Conservation (phyloP, 2,113 vertebrate species). For the Saccopteryx bilineata region DNA sequence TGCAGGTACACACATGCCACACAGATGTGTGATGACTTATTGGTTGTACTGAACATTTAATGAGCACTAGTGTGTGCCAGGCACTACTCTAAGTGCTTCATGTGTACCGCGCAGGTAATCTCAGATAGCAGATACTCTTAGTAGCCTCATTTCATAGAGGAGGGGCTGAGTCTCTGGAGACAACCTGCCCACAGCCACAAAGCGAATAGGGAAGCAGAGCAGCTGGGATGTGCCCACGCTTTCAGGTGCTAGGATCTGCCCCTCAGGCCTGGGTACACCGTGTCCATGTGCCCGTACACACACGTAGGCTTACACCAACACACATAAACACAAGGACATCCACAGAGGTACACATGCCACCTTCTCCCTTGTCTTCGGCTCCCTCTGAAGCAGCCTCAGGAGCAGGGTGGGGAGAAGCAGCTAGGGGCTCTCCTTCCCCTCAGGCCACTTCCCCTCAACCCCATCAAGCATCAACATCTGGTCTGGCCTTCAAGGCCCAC, state of each 20-base stretch:
- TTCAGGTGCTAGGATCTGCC: not conserved
- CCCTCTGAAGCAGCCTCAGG: not conserved
- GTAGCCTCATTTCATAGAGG: not conserved
- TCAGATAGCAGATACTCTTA: fast-evolving
- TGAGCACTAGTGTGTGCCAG: not conserved
- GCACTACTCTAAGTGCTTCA: not conserved
- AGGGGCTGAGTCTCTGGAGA: not conserved
- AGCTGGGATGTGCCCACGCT: not conserved
- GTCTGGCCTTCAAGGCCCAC: not conserved
- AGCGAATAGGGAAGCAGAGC: not conserved
- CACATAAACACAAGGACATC: not conserved
- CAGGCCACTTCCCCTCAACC: too few relatives aligned
- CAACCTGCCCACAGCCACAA: not conserved
- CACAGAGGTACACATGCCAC: not conserved
- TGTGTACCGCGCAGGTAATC: not conserved
- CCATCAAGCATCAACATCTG: not conserved
- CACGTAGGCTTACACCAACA: not conserved
- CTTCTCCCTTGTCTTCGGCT: not conserved
- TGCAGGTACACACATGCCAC: not conserved
- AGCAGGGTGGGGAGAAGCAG: not conserved
- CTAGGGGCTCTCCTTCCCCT: not conserved
- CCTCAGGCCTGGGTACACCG: not conserved
- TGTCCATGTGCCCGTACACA: not conserved
- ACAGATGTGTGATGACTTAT: fast-evolving
- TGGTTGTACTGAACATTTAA: fast-evolving